A percentile compares a stretch with the other conserved stretches of the same genome.
Conservation (phyloP, 2,888 invertebrate species). For the Cactoblastis cactorum region DNA sequence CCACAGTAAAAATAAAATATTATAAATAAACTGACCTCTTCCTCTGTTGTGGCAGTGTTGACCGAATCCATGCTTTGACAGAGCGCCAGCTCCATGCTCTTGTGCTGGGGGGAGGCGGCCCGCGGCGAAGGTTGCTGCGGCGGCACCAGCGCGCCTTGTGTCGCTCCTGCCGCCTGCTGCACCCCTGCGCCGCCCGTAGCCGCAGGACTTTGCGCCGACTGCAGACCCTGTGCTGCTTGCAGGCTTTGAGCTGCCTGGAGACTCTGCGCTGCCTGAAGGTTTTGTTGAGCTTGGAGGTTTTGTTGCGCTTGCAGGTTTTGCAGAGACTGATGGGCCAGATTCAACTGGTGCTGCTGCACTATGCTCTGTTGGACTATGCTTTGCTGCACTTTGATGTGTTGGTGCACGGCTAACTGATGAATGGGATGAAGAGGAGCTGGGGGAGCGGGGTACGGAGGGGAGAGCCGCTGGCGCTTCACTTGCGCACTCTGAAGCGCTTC, state of each 20-base stretch:
- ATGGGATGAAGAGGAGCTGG: constrained; percentile 65
- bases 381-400: constrained; percentile 73
- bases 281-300: constrained; percentile 49
- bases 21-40: constrained; percentile 93
- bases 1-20: not conserved
- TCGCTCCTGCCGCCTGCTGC: constrained; percentile 61
- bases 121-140: constrained; percentile 70
- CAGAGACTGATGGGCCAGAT: constrained; percentile 68
- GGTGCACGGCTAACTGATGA: constrained; percentile 71
- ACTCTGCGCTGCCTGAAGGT: constrained; percentile 37
- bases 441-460: constrained; percentile 78
- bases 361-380: constrained; percentile 73
- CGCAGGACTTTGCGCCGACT: constrained; percentile 55
- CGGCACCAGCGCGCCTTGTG: constrained; percentile 67
- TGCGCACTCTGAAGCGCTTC: constrained; percentile 80
- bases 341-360: constrained; percentile 73
- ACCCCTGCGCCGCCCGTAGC: constrained; percentile 60
- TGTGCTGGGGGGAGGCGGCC: constrained; percentile 64
- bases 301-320: constrained; percentile 63
- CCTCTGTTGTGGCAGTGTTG: constrained; percentile 96
- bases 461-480: constrained; percentile 82
- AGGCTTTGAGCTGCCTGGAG: constrained; percentile 53
- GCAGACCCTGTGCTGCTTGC: constrained; percentile 42
- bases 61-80: constrained; percentile 99
- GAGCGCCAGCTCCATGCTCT: constrained; percentile 84